Evolutionary conservation across 2,797 vertebrate genomes (phyloP).

Genomic region (Argentina silus): DNA sequence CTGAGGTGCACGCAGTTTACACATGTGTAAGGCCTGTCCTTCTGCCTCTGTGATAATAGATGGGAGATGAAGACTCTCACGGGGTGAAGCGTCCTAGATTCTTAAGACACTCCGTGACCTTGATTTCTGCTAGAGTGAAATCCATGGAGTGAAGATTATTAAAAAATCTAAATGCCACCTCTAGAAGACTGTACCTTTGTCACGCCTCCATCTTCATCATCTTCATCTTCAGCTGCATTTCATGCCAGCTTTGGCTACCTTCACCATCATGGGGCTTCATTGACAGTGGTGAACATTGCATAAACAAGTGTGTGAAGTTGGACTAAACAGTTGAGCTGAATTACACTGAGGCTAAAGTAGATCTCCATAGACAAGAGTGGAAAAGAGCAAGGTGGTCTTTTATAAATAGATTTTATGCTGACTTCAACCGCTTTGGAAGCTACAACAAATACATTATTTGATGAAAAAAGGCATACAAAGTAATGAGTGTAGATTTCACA

Average conservation of each 20-base stretch:
- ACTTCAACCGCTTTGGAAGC: conserved; percentile 27
- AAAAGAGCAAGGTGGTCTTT: conserved; percentile 1
- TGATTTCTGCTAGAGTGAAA: conserved; percentile 58
- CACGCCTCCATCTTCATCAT: not conserved
- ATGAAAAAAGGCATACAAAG: not conserved
- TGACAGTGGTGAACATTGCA: not conserved
- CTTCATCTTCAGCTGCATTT: too few species aligned
- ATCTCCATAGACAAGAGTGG: conserved; percentile 6
- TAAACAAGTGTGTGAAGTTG: not conserved
- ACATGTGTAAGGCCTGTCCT: not conserved
- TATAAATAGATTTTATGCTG: conserved; percentile 21
- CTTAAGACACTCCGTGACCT: conserved; percentile 55
- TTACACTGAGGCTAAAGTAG: conserved; percentile 36
- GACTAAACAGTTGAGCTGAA: conserved; percentile 13
- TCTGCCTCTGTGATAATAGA: conserved; percentile 2
- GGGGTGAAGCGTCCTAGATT: conserved; percentile 6
- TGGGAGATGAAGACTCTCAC: not conserved
- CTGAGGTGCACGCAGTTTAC: too few species aligned
- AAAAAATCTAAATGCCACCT: conserved; percentile 41
- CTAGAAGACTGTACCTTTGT: conserved; percentile 27
- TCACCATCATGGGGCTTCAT: not conserved
- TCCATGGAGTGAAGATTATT: conserved; percentile 51
- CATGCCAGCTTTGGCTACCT: not conserved
- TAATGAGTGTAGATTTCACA: conserved; percentile 47
- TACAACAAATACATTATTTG: not conserved